Evolutionary conservation across 2,113 vertebrate species (phyloP).

Genomic region (Butorides virescens): DNA sequence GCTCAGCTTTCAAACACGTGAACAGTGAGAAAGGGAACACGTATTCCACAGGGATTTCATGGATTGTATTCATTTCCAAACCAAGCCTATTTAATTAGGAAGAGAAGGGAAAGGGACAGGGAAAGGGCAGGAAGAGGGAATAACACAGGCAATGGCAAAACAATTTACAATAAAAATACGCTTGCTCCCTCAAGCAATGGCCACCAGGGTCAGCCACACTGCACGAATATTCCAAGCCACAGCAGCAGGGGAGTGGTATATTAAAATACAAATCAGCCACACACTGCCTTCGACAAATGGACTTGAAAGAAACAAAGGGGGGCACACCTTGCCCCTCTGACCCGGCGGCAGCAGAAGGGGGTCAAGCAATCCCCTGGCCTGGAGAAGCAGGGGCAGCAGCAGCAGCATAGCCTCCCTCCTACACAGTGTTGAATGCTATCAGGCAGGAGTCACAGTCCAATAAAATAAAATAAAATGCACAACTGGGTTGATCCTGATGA

Average conservation of each 20-base stretch:
- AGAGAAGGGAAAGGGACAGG: neutral
- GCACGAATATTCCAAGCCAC: neutral
- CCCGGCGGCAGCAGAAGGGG: neutral
- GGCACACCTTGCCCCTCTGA: neutral
- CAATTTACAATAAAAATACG: neutral
- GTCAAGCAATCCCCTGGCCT: neutral
- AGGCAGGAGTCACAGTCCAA: neutral
- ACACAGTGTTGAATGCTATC: neutral
- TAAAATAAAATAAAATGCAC: neutral
- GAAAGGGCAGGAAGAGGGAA: neutral
- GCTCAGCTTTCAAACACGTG: neutral
- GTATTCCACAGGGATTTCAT: neutral
- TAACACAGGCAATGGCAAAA: neutral
- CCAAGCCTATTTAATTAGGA: conserved; percentile 21
- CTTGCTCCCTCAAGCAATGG: neutral
- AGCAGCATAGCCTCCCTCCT: neutral
- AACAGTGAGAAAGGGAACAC: neutral
- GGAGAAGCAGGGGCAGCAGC: neutral
- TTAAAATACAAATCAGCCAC: neutral
- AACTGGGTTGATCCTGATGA: neutral
- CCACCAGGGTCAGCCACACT: neutral
- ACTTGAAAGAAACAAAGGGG: neutral
- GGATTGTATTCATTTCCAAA: conserved; percentile 3
- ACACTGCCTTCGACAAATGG: neutral
- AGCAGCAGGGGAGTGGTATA: neutral